Conservation (phyloP, 2,113 vertebrate species). For the Pachyramphus minor region DNA sequence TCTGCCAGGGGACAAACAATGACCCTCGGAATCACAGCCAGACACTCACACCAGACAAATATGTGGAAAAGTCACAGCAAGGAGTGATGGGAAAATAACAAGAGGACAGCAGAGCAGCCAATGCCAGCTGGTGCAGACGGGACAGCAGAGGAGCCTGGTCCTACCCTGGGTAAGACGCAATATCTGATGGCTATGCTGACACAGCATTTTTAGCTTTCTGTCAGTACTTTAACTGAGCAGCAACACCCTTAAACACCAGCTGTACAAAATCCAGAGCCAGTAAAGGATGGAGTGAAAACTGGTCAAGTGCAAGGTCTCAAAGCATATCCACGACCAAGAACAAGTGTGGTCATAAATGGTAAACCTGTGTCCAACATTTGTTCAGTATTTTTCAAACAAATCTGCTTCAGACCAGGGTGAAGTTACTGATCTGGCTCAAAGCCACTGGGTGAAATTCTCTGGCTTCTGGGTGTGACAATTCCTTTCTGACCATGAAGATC, state of each 20-base stretch:
- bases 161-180: not conserved
- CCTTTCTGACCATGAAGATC: not conserved
- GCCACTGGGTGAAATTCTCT: not conserved
- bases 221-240: not conserved
- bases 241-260: not conserved
- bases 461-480: not conserved
- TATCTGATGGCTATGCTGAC: not conserved
- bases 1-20: not conserved
- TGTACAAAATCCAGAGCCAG: not conserved
- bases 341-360: not conserved
- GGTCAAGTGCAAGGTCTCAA: not conserved
- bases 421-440: not conserved
- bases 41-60: not conserved
- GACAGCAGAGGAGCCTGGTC: not conserved
- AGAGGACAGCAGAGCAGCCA: not conserved
- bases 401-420: not conserved
- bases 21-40: not conserved
- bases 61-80: not conserved
- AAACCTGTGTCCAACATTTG: not conserved
- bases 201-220: not conserved
- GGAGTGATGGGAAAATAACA: not conserved
- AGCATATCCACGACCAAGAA: not conserved
- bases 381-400: not conserved
- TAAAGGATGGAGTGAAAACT: not conserved
- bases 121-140: fast-evolving